Evolutionary conservation across 2,113 vertebrate genomes (phyloP).

Genomic region (Sphaerodactylus townsendi): DNA sequence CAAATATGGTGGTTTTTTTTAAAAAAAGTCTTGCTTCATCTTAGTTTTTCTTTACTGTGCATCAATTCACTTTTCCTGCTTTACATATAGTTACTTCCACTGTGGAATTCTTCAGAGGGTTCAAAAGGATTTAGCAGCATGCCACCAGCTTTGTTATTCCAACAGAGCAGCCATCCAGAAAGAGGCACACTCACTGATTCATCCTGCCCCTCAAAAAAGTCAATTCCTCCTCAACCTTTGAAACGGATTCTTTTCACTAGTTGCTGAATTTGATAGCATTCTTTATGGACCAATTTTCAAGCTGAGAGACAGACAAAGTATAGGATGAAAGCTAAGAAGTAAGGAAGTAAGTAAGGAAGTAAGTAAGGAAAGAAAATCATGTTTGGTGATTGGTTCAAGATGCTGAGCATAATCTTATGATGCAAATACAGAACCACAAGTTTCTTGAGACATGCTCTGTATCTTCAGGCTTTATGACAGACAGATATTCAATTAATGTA

Average conservation of each 20-base stretch:
- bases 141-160: constrained; percentile 72
- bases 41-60: constrained; percentile 72
- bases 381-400: constrained; percentile 8
- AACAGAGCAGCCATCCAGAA: constrained; percentile 64
- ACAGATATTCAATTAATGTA: background rate
- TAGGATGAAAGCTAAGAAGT: constrained; percentile 56
- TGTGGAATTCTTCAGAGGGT: constrained; percentile 77
- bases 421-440: constrained; percentile 33
- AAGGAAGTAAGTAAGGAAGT: constrained; percentile 56
- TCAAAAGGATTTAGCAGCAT: constrained; percentile 72
- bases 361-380: constrained; percentile 32
- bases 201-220: constrained; percentile 43
- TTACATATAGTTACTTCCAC: constrained; percentile 87
- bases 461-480: background rate
- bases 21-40: constrained; percentile 49
- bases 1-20: constrained; percentile 64
- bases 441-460: background rate
- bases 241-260: constrained; percentile 69
- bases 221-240: constrained; percentile 63
- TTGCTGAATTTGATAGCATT: constrained; percentile 72
- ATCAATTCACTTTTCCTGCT: constrained; percentile 73
- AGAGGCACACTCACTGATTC: constrained; percentile 37
- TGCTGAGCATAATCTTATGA: constrained; percentile 16
- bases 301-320: constrained; percentile 68
- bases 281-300: constrained; percentile 74